Conservation (phyloP, 2,888 invertebrate genomes). For the Atethmia centrago region DNA sequence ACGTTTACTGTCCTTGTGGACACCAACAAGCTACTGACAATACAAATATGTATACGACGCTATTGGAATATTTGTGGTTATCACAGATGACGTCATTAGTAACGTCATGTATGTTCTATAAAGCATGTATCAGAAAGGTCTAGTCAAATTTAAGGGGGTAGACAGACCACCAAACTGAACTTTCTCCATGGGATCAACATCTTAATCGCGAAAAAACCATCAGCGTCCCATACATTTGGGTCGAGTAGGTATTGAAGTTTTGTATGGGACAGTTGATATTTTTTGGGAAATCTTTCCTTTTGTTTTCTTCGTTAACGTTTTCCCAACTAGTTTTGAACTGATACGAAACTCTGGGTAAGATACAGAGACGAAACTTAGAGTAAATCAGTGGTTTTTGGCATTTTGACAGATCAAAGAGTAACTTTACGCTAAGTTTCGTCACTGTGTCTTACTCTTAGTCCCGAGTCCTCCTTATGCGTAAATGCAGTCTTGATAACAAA, state of each 20-base stretch:
- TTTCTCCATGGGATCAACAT: not conserved
- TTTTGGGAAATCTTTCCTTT: not conserved
- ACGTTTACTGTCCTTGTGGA: constrained; percentile 1
- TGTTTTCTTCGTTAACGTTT: not conserved
- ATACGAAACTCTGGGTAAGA: not conserved
- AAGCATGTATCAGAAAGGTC: not conserved
- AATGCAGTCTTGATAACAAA: not conserved
- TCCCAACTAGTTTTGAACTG: not conserved
- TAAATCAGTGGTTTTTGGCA: not conserved
- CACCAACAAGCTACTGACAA: constrained; percentile 26
- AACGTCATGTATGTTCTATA: not conserved
- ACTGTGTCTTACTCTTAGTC: too few relatives aligned
- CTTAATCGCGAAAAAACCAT: not conserved
- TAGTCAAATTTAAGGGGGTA: not conserved
- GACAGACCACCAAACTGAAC: not conserved
- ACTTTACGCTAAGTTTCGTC: not conserved
- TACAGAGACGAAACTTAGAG: not conserved
- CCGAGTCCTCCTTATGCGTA: not conserved
- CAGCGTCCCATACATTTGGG: not conserved
- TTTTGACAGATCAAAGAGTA: not conserved
- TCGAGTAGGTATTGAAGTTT: not conserved
- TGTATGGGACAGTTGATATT: not conserved
- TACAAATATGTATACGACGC: constrained; percentile 1
- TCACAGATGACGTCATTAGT: constrained; percentile 21
- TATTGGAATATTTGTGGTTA: constrained; percentile 18